Conservation (phyloP, 2,113 vertebrate species). For the Tachuris rubrigastra region DNA sequence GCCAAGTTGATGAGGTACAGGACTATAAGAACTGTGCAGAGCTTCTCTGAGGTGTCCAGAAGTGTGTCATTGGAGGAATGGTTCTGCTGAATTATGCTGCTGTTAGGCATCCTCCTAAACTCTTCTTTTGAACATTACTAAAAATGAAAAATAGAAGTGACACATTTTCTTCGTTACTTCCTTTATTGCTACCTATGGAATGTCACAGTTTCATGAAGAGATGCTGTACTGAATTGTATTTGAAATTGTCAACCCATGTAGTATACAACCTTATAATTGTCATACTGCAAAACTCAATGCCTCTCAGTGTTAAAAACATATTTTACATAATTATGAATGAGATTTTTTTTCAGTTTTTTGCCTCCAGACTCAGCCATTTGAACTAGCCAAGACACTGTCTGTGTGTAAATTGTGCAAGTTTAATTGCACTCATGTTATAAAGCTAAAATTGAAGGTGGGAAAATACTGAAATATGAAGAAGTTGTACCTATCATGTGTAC, state of each 20-base stretch:
- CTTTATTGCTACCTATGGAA: neutral
- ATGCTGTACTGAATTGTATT: neutral
- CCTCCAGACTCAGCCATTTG: neutral
- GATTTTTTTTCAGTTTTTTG: neutral
- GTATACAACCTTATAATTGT: neutral
- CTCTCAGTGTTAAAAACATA: neutral
- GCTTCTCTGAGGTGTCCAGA: neutral
- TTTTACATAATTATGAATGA: neutral
- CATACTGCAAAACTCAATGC: neutral
- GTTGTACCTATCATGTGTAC: neutral
- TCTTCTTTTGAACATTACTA: neutral
- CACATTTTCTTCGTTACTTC: neutral
- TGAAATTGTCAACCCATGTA: neutral
- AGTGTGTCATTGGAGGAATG: neutral
- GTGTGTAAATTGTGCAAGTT: neutral
- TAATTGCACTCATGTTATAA: neutral
- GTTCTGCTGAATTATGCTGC: neutral
- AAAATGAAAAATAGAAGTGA: neutral
- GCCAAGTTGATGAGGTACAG: conserved; percentile 41
- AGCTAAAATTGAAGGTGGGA: neutral
- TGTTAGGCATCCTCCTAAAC: neutral
- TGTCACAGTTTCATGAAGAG: neutral
- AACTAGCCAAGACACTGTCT: neutral
- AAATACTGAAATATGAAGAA: neutral
- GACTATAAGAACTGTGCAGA: neutral